A percentile compares a stretch with the other conserved stretches of the same genome.
These are phyloP conservation scores for Morone chrysops DNA, from an alignment of 2,113 vertebrate species.

Conservation along the genomic window DNA sequence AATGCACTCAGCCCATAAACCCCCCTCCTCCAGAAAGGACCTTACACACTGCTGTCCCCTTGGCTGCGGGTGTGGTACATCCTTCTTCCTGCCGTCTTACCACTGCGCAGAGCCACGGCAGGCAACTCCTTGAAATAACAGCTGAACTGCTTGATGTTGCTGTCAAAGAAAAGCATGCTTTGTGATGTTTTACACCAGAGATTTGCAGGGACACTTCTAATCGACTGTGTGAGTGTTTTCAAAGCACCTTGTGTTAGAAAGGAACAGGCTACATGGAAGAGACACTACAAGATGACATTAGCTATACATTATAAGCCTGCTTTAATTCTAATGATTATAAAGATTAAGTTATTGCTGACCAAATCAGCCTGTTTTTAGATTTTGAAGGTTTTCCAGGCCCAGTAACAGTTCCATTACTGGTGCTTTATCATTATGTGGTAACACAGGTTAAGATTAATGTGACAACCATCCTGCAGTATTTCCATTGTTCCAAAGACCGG, in stretches of 20 bases:
- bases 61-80: conserved; percentile 99
- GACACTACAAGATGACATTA: not conserved
- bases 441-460: not conserved
- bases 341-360: not conserved
- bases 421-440: not conserved
- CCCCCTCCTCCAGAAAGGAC: conserved; percentile 67
- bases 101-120: conserved; percentile 95
- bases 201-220: not conserved
- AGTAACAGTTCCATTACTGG: not conserved
- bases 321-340: no score
- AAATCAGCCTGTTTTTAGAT: not conserved
- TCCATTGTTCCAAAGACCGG: no score
- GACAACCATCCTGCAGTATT: not conserved
- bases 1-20: conserved; percentile 29
- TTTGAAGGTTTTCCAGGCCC: not conserved
- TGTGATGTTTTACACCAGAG: not conserved
- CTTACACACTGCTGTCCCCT: conserved; percentile 97
- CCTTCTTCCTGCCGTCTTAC: conserved; percentile 94
- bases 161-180: conserved; percentile 66
- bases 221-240: not conserved
- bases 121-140: conserved; percentile 99
- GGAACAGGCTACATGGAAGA: not conserved
- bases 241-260: not conserved
- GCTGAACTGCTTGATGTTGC: conserved; percentile 98
- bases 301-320: not conserved